Evolutionary conservation across 2,888 invertebrate genomes (phyloP).

Genomic region (Drosophila prostipennis): DNA sequence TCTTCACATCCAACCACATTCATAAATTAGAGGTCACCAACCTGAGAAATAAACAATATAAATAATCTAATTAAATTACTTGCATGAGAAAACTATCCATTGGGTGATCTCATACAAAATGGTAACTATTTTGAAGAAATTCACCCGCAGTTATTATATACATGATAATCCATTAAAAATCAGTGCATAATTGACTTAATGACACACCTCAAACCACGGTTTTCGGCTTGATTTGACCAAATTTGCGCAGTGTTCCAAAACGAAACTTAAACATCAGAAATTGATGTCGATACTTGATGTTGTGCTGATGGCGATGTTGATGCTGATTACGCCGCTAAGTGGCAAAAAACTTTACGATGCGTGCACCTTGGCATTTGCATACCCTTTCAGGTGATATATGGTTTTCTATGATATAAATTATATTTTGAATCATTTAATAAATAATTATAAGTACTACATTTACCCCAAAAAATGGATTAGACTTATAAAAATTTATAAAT

Average conservation of each 20-base stretch:
- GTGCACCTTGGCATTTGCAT: neutral
- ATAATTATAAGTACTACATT: too few relatives aligned
- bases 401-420: neutral
- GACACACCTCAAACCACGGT: conserved; percentile 17
- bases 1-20: too few relatives aligned
- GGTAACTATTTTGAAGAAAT: neutral
- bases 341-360: conserved; percentile 8
- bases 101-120: conserved; percentile 1
- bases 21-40: neutral
- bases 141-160: neutral
- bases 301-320: conserved; percentile 17
- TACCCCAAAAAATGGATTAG: too few relatives aligned
- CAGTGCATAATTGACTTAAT: neutral
- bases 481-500: too few relatives aligned
- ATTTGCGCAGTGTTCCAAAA: conserved; percentile 36
- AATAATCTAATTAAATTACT: neutral
- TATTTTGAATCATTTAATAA: neutral
- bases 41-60: neutral
- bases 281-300: conserved; percentile 37
- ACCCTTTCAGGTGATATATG: neutral
- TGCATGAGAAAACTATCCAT: neutral
- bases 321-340: conserved; percentile 26
- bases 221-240: conserved; percentile 12
- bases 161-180: conserved; percentile 2
- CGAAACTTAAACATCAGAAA: conserved; percentile 27